These are phyloP conservation scores for Lathronympha strigana DNA, from an alignment of 2,888 invertebrate genomes.

Conservation along the genomic window DNA sequence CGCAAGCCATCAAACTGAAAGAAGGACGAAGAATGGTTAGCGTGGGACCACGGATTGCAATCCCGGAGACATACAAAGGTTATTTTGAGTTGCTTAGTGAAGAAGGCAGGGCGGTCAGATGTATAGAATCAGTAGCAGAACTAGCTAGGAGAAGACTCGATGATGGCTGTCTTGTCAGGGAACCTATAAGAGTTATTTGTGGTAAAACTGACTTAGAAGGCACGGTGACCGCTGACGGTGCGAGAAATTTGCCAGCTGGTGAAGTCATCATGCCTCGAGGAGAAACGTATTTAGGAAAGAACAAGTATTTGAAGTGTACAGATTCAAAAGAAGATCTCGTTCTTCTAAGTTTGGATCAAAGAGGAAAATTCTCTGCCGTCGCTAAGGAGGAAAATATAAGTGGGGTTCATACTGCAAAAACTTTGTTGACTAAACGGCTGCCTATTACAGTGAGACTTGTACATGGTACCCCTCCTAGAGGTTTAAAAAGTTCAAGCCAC, in stretches of 20 bases:
- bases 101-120: slow-evolving; percentile 95
- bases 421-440: slow-evolving; percentile 93
- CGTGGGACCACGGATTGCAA: slow-evolving; percentile 92
- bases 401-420: slow-evolving; percentile 96
- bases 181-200: slow-evolving; percentile 88
- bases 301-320: slow-evolving; percentile 93
- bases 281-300: slow-evolving; percentile 87
- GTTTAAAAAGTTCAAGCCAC: slow-evolving; percentile 91
- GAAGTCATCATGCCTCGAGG: slow-evolving; percentile 92
- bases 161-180: slow-evolving; percentile 91
- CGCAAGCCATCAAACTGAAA: slow-evolving; percentile 95
- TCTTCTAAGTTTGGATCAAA: slow-evolving; percentile 92
- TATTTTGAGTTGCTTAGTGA: slow-evolving; percentile 97
- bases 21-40: slow-evolving; percentile 93
- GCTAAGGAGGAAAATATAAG: slow-evolving; percentile 97
- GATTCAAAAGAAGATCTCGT: slow-evolving; percentile 93
- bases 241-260: slow-evolving; percentile 91
- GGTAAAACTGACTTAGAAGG: slow-evolving; percentile 86
- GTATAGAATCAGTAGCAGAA: slow-evolving; percentile 94
- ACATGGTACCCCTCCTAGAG: slow-evolving; percentile 94
- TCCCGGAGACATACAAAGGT: slow-evolving; percentile 95
- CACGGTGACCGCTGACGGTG: slow-evolving; percentile 86
- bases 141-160: slow-evolving; percentile 90
- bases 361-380: slow-evolving; percentile 95
- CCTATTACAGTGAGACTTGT: slow-evolving; percentile 96